A percentile compares a stretch with the other conserved stretches of the same genome.
Conservation (phyloP, 2,113 vertebrate species). For the Trichomycterus rosablanca region DNA sequence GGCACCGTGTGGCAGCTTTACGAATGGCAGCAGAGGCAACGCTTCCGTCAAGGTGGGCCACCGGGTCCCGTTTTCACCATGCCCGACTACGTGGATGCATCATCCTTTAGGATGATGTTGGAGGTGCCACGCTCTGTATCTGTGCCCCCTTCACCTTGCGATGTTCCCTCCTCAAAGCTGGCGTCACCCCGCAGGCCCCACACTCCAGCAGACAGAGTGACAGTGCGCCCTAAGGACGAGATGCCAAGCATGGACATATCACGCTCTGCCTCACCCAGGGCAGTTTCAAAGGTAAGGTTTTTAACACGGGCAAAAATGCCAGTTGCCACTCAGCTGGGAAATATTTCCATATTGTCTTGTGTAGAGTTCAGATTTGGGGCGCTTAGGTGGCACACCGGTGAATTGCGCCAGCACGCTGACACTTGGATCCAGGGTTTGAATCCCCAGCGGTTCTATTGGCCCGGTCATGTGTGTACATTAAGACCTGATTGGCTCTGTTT, state of each 20-base stretch:
- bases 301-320: neutral
- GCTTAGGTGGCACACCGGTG: too few relatives aligned
- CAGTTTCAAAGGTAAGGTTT: slow-evolving; percentile 75
- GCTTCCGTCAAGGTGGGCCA: slow-evolving; percentile 94
- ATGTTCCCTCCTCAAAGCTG: slow-evolving; percentile 76
- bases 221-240: slow-evolving; percentile 80
- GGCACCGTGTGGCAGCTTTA: slow-evolving; percentile 97
- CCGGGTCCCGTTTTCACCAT: slow-evolving; percentile 78
- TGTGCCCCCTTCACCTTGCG: slow-evolving; percentile 89
- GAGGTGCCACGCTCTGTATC: slow-evolving; percentile 93
- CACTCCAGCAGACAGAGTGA: slow-evolving; percentile 88
- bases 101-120: slow-evolving; percentile 79
- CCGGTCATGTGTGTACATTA: too few relatives aligned
- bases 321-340: too few relatives aligned
- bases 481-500: too few relatives aligned
- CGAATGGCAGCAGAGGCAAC: slow-evolving; percentile 97
- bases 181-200: slow-evolving; percentile 81
- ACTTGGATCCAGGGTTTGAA: too few relatives aligned
- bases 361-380: too few relatives aligned
- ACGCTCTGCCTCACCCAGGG: slow-evolving; percentile 77
- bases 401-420: too few relatives aligned
- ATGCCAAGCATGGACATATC: slow-evolving; percentile 68
- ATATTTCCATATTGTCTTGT: too few relatives aligned
- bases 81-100: slow-evolving; percentile 77
- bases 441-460: too few relatives aligned